phyloP scores from a whole-genome alignment of 2,113 vertebrate species.

The Gopherus flavomarginatus region DNA sequence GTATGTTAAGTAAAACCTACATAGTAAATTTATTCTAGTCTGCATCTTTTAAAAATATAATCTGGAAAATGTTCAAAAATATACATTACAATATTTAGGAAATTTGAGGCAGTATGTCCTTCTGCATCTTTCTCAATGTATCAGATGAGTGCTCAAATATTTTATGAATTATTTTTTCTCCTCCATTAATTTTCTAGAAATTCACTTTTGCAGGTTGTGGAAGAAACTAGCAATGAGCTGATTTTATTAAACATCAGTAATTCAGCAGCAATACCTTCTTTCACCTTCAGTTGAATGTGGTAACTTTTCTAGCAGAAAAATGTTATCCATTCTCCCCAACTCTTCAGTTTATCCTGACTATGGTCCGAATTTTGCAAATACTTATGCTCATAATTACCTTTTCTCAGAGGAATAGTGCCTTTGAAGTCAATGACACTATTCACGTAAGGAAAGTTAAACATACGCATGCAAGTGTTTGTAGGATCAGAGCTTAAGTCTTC shows the following conservation, averaged over 20 bases:
- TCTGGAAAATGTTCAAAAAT: conserved; percentile 3
- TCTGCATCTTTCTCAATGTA: background rate
- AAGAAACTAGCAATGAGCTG: background rate
- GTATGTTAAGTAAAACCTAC: background rate
- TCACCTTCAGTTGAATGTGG: background rate
- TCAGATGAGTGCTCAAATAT: background rate
- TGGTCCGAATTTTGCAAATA: background rate
- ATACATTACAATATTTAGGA: background rate
- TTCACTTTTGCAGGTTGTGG: background rate
- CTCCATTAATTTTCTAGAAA: conserved; percentile 3
- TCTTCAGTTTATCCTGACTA: background rate
- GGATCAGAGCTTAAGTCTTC: background rate
- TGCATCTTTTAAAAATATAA: background rate
- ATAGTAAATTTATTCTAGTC: background rate
- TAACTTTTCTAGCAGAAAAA: background rate
- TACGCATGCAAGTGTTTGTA: background rate
- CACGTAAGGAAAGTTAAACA: background rate
- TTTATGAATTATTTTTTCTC: background rate
- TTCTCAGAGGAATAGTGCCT: background rate
- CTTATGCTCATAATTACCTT: background rate
- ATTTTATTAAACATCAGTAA: background rate
- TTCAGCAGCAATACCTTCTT: background rate
- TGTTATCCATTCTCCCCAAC: background rate
- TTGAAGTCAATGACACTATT: background rate
- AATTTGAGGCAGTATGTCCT: background rate